These are phyloP conservation scores for Megalonaias nervosa DNA, from an alignment of 1,140 invertebrate species.

Conservation along the genomic window DNA sequence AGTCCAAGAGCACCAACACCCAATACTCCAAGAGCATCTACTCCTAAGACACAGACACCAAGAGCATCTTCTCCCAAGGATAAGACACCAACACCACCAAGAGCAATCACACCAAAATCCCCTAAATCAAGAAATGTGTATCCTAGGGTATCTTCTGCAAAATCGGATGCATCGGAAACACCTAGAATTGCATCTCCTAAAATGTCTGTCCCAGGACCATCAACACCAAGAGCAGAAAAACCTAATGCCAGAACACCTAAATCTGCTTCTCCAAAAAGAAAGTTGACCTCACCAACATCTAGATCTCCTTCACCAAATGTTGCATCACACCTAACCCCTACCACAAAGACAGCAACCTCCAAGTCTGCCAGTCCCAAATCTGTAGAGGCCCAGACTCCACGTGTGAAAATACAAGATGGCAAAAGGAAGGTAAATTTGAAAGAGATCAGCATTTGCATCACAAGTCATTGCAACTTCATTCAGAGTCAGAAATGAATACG, in stretches of 20 bases:
- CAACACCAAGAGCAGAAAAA: slow-evolving; percentile 11
- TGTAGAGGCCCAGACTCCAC: neutral
- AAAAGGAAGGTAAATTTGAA: no score
- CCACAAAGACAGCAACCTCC: slow-evolving; percentile 7
- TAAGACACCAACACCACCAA: slow-evolving; percentile 12
- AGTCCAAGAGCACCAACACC: slow-evolving; percentile 16
- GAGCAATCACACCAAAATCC: neutral
- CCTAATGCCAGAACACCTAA: slow-evolving; percentile 12
- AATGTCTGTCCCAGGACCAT: slow-evolving; percentile 1
- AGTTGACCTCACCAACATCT: neutral
- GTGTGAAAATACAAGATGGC: no score
- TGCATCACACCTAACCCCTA: neutral
- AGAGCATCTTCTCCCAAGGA: slow-evolving; percentile 6
- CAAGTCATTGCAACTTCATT: no score
- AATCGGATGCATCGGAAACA: neutral
- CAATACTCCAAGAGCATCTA: slow-evolving; percentile 19
- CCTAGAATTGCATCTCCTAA: neutral
- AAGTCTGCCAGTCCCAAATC: slow-evolving; percentile 5
- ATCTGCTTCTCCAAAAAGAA: neutral
- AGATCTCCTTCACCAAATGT: slow-evolving; percentile 12
- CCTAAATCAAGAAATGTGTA: neutral
- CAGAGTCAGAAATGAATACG: no score
- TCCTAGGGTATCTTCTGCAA: slow-evolving; percentile 18
- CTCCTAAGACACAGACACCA: slow-evolving; percentile 12
- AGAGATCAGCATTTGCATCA: no score